Base-by-base conservation (phyloP, 2,113 vertebrate genomes). In the Tautogolabrus adspersus region DNA sequence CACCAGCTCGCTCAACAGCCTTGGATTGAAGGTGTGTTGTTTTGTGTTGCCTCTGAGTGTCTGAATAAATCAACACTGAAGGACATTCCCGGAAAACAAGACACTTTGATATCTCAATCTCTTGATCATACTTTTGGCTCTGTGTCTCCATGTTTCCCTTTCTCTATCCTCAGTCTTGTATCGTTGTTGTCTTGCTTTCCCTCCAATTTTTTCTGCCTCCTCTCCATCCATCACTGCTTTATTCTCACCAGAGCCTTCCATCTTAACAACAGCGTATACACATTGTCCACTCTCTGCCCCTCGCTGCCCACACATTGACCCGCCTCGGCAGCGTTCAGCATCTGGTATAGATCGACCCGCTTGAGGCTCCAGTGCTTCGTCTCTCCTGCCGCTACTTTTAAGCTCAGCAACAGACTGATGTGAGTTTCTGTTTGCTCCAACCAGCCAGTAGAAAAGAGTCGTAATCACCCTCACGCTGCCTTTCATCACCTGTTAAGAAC, bases 31-130 rank as follows among this genome's bases (percentile, higher is more conserved):
- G 79, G 65, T 73, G 49, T 79, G 59, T 64, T 78, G n/a, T 66
- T 67, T 75, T 63, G 63, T 68, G 81, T 58, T 77, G 69, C 63
- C 59, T 83, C 56, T 10, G 56, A 80, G 60, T 65, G 30, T 79
- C 49, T 63, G 60, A 72, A 83, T 88, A 85, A 82, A 89, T 88
- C 55, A 63, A 70, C 1, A 13, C n/a, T 16, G 40, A 79, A 68
- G 64, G 81, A 55, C 66, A 16, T 67, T 64, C 0, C 16, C 19
- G 52, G 16, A 47, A 68, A 75, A 66, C 12, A 58, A 42, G 72
- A 64, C 67, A 67, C 46, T 63, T 63, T 66, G 23, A 70, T 76
- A 44, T 71, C 47, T 47, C 12, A 15, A 16, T 15, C 46, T 47
- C 46, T 12, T 16, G 12, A 70, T 34, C 30, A 34, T 26, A 26